Conservation (phyloP, 2,797 vertebrate genomes). For the Dryobates pubescens region DNA sequence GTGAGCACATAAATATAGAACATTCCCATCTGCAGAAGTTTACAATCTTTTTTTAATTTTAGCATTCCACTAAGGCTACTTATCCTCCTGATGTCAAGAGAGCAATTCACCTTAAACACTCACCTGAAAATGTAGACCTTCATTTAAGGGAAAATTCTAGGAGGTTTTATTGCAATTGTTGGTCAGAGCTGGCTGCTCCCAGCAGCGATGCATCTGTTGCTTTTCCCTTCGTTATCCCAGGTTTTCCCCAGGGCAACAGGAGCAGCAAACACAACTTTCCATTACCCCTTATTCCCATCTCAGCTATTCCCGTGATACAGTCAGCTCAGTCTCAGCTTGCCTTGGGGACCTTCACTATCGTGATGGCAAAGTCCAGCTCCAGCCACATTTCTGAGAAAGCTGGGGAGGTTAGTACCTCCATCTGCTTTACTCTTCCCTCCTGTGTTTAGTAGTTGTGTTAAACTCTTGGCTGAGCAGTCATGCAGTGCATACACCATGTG, state of each 20-base stretch:
- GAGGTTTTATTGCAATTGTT: rapidly evolving
- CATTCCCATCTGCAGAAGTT: background rate
- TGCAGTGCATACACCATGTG: background rate
- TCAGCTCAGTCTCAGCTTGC: background rate
- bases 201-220: background rate
- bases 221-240: background rate
- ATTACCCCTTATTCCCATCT: background rate
- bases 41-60: background rate
- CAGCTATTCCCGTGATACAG: background rate
- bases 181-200: background rate
- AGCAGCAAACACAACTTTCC: background rate
- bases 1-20: background rate
- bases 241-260: background rate
- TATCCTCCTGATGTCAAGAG: background rate
- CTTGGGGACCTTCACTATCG: background rate
- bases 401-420: background rate
- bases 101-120: background rate
- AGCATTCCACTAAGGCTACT: background rate
- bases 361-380: background rate
- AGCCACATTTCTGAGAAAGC: background rate
- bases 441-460: rapidly evolving
- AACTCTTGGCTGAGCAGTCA: background rate
- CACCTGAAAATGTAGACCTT: background rate
- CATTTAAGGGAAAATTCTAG: background rate
- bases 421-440: background rate